Percentiles rank a stretch among this genome's conserved stretches.
phyloP scores from a whole-genome alignment of 2,113 vertebrate species.

The Phrynosoma blainvillii region DNA sequence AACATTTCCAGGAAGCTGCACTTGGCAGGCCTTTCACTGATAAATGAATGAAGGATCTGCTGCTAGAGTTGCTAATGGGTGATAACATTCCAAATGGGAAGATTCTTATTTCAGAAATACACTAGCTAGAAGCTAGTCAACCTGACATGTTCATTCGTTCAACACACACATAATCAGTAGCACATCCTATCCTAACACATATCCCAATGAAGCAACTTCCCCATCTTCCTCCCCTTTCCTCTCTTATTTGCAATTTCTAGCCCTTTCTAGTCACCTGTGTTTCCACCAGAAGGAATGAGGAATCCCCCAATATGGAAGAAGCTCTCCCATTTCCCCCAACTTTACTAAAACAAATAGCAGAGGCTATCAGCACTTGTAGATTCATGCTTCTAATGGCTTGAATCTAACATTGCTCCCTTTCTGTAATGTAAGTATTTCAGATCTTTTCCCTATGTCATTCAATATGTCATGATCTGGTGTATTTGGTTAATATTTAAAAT shows the following conservation, averaged over 20 bases:
- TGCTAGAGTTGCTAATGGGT: neutral
- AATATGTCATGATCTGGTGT: neutral
- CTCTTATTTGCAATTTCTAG: slow-evolving; percentile 19
- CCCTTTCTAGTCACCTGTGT: neutral
- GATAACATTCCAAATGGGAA: slow-evolving; percentile 21
- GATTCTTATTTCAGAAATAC: neutral
- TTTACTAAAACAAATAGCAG: slow-evolving; percentile 7
- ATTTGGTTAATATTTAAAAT: neutral
- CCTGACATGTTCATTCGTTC: neutral
- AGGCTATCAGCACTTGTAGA: neutral
- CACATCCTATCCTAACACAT: neutral
- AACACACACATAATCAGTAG: slow-evolving; percentile 15
- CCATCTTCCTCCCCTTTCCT: slow-evolving; percentile 35
- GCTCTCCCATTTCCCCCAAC: neutral
- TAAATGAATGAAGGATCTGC: slow-evolving; percentile 28
- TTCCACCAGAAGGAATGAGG: too few species aligned
- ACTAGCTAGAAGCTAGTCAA: neutral
- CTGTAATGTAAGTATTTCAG: neutral
- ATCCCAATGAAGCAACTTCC: slow-evolving; percentile 39
- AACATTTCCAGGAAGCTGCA: slow-evolving; percentile 39
- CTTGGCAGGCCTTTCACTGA: slow-evolving; percentile 55
- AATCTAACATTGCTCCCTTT: neutral
- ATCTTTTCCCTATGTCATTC: neutral
- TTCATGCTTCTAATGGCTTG: neutral
- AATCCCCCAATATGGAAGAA: neutral